Conservation (phyloP, 2,797 vertebrate species). For the Rhinoraja longicauda region DNA sequence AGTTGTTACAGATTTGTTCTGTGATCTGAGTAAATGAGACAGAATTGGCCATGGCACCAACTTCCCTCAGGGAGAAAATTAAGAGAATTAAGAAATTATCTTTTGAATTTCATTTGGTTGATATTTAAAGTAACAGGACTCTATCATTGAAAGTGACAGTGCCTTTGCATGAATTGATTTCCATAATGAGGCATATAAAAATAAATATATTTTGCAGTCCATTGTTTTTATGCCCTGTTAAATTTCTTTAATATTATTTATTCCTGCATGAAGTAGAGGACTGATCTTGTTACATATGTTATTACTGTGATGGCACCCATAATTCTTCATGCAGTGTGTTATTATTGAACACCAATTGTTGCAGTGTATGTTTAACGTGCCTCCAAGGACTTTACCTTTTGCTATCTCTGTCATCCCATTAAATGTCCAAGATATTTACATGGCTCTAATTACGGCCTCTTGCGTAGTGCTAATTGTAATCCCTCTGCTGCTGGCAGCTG, state of each 20-base stretch:
- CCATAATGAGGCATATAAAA: neutral
- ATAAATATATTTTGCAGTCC: neutral
- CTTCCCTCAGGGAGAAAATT: neutral
- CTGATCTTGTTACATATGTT: neutral
- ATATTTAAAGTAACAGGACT: neutral
- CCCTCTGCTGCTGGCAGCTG: neutral
- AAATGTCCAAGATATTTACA: too few relatives aligned
- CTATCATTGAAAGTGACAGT: neutral
- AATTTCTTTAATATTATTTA: neutral
- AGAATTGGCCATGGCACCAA: constrained; percentile 20
- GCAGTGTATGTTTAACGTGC: neutral
- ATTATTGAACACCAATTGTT: neutral
- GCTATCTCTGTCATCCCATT: neutral
- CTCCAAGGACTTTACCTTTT: neutral
- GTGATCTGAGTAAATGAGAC: constrained; percentile 21
- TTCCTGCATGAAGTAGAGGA: neutral
- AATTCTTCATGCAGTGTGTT: neutral
- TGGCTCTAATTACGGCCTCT: neutral
- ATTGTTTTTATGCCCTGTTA: neutral
- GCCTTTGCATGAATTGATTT: neutral
- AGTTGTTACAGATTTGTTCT: constrained; percentile 10
- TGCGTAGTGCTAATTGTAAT: neutral
- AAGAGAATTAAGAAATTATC: neutral
- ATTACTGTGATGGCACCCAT: neutral
- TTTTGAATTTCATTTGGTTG: constrained; percentile 3